Evolutionary conservation across 2,888 invertebrate genomes (phyloP).

Genomic region (Norana najaformis): DNA sequence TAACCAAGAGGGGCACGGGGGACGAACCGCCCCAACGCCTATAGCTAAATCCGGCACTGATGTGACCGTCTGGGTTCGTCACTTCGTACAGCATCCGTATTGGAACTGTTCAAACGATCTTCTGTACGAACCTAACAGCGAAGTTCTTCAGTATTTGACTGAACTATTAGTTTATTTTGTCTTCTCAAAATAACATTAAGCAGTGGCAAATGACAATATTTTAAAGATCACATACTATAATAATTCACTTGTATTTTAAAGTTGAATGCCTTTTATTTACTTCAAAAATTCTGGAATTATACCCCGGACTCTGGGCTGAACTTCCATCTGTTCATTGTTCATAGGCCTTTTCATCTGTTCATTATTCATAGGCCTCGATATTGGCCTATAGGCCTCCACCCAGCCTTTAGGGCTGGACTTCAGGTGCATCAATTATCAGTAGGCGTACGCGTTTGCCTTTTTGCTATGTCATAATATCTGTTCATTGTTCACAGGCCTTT

Average conservation of each 20-base stretch:
- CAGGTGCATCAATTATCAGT: neutral
- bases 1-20: too few species aligned
- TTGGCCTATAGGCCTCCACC: too few species aligned
- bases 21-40: too few species aligned
- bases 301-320: too few species aligned
- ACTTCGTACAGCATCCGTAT: neutral
- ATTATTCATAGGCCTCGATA: too few species aligned
- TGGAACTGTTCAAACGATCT: too few species aligned
- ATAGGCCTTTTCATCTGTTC: too few species aligned
- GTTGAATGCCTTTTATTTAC: neutral
- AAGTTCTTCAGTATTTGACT: neutral
- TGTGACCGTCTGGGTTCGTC: neutral
- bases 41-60: too few species aligned
- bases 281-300: neutral
- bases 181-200: neutral
- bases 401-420: too few species aligned
- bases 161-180: neutral
- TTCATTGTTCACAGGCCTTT: neutral
- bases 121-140: too few species aligned
- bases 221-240: neutral
- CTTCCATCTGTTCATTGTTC: too few species aligned
- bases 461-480: neutral
- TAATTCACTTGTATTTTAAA: neutral
- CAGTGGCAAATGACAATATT: too few species aligned
- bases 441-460: neutral